Base-by-base conservation (phyloP, 2,113 vertebrate species). In the Cinclus cinclus region DNA sequence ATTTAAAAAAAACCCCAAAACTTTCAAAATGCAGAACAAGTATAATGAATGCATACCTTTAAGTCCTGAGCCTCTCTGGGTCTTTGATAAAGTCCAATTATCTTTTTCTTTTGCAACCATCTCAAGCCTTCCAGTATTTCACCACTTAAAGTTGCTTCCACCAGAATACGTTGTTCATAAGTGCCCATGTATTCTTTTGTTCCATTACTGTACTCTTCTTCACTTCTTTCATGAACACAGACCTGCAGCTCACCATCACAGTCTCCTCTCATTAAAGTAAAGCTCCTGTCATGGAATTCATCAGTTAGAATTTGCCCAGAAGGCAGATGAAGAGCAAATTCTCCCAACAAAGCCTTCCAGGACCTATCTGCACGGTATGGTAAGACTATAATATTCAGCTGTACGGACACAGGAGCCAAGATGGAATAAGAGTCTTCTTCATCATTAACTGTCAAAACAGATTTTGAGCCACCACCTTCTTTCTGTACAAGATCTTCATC, bases 81-180 rank as follows among this genome's bases (percentile, higher is more conserved):
- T 76, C 97, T 98, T 84, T 99, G 98, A 93, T 98, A 98, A 87
- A 99, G 98, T 96, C 98, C 98, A 96, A 99, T 95, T 93, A 98
- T 97, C 93, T 97, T 98, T 90, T 99, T 99, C 97, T 99, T 99
- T 91, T 99, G 99, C 82, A 99, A 94, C 99, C 99, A 99, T n/a
- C 98, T 98, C 52, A 99, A 95, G 87, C 99, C 99, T 96, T 99
- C 98, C 94, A 99, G 73, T 33, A 98, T 94, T 77, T 99, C 97
- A 86, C 92, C 90, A 91, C 89, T 94, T 87, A 99, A 97, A 76
- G 98, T 98, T 67, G 98, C 96, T 89, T 98, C 97, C 28, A 98
- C 98, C 11, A 60, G 92, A 87, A 98, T 86, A 60, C 71, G 6
- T 46, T 96, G 91, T 79, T 97, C 87, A 13, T 95, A 96, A 95